phyloP scores from a whole-genome alignment of 2,113 vertebrate species.

The Ptilorrhoa leucosticta region DNA sequence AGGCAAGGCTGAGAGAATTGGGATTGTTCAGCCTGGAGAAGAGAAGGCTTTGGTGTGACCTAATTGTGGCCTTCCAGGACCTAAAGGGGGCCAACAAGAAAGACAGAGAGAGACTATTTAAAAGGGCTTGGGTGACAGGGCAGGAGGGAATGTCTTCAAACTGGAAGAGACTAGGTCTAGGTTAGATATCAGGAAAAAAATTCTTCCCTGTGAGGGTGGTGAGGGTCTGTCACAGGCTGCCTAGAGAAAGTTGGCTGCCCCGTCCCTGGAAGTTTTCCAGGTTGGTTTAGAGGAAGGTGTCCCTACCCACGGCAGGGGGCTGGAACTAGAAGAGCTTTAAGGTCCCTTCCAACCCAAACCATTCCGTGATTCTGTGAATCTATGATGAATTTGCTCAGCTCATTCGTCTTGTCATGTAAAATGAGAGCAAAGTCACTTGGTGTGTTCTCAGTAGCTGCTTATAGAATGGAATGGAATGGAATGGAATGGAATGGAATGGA shows the following conservation, averaged over 20 bases:
- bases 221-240: too few relatives aligned
- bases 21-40: not conserved
- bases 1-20: not conserved
- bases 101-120: not conserved
- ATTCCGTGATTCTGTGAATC: not conserved
- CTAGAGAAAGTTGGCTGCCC: not conserved
- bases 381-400: not conserved
- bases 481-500: accelerated
- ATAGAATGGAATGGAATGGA: accelerated
- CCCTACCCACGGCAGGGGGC: accelerated
- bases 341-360: not conserved
- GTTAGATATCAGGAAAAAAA: not conserved
- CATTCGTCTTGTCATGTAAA: not conserved
- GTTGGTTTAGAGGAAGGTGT: too few relatives aligned
- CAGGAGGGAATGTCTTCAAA: not conserved
- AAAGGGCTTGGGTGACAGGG: not conserved
- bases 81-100: not conserved
- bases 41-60: not conserved
- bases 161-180: not conserved
- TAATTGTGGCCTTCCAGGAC: not conserved
- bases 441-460: not conserved
- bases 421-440: not conserved
- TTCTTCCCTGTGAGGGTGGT: not conserved
- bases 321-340: not conserved
- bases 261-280: not conserved